Conservation (phyloP, 2,888 invertebrate genomes). For the Arrhopalites spinosus region DNA sequence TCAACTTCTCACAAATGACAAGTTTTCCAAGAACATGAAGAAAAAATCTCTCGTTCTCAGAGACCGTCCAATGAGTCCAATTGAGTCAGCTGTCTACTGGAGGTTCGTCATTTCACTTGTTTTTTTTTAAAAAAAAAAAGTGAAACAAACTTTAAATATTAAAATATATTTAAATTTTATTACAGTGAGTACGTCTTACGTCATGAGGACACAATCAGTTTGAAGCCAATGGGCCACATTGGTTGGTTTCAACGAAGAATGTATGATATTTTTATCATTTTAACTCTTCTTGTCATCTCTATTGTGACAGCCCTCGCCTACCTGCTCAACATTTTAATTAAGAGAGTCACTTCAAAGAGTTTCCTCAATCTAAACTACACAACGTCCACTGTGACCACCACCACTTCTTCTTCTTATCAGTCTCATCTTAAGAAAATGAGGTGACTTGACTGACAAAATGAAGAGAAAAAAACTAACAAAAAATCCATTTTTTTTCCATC, state of each 20-base stretch:
- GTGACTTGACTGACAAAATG: too few relatives aligned
- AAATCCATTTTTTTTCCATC: too few relatives aligned
- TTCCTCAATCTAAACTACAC: background rate
- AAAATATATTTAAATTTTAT: too few relatives aligned
- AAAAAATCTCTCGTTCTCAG: conserved; percentile 44
- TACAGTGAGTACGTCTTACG: conserved; percentile 53
- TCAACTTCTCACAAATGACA: conserved; percentile 42
- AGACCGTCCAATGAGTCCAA: conserved; percentile 47
- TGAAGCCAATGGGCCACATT: conserved; percentile 47
- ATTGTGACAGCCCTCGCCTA: conserved; percentile 4
- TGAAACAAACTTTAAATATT: too few relatives aligned
- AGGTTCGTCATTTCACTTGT: too few relatives aligned
- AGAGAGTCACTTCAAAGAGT: background rate
- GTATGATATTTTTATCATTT: conserved; percentile 44
- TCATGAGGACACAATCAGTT: conserved; percentile 47
- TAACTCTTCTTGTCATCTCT: conserved; percentile 7
- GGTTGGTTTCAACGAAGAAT: conserved; percentile 44
- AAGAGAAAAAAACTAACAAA: too few relatives aligned
- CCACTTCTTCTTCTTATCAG: background rate
- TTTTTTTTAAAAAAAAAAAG: too few relatives aligned
- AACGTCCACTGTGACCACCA: background rate
- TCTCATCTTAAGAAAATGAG: background rate
- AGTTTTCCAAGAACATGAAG: conserved; percentile 50
- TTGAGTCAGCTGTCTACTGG: conserved; percentile 52
- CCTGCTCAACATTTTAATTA: background rate